These are phyloP conservation scores for Lota lota DNA, from an alignment of 2,113 vertebrate species.

Conservation along the genomic window DNA sequence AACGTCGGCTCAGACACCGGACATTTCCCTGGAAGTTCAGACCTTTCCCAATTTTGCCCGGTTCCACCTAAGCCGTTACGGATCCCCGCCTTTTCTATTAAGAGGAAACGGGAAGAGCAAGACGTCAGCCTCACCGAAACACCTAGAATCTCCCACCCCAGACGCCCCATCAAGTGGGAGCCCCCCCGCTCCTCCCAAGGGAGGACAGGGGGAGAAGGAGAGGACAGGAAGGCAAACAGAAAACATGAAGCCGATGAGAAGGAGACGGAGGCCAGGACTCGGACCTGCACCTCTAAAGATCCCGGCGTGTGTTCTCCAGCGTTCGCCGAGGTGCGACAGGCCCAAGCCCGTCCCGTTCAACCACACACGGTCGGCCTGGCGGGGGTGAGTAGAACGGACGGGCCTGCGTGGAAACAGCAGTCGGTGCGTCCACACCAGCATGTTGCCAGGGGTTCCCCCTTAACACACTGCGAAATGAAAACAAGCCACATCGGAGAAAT, in stretches of 20 bases:
- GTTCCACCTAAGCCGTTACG: not conserved
- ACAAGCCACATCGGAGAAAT: not conserved
- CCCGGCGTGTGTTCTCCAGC: not conserved
- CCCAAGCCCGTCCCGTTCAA: not conserved
- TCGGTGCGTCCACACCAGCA: slow-evolving; percentile 4
- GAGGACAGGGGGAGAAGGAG: slow-evolving; percentile 3
- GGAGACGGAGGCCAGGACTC: not conserved
- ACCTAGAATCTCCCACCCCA: slow-evolving; percentile 23
- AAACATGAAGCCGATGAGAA: slow-evolving; percentile 1
- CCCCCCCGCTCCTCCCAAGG: slow-evolving; percentile 29
- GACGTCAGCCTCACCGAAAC: not conserved
- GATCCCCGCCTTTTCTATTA: slow-evolving; percentile 21
- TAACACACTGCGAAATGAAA: not conserved
- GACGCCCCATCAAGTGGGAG: slow-evolving; percentile 36
- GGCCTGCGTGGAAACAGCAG: not conserved
- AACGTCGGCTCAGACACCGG: not conserved
- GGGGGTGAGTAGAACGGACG: not conserved
- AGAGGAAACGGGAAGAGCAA: slow-evolving; percentile 43
- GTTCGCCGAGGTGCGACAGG: not conserved
- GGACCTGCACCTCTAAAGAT: not conserved
- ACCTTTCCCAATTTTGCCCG: no score
- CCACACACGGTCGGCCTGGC: not conserved
- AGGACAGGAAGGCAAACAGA: not conserved
- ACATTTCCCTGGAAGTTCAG: not conserved
- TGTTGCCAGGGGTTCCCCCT: not conserved